Evolutionary conservation across 2,113 vertebrate genomes (phyloP), one percentile per base, ranked within the genome.

Genomic region (Irena cyanogastra): DNA sequence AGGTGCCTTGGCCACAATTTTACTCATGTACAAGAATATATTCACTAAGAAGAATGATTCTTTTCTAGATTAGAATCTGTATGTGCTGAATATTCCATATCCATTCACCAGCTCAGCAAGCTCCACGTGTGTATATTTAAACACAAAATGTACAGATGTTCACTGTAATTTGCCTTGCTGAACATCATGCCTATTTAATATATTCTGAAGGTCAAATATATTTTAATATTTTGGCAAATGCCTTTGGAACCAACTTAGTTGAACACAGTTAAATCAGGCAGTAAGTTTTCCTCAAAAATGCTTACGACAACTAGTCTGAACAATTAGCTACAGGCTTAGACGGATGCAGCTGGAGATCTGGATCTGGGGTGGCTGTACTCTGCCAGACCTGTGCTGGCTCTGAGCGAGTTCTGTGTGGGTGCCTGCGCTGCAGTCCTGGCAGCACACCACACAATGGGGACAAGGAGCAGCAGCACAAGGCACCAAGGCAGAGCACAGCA

Each of bases 191-290:
- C 72, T 87, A 84, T 78, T 92, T 89, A 87, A 93, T 94, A 56
- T 27, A 44, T 93, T 95, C 57, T 91, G 94, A 95, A 94, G 94
- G 93, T 93, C 90, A 96, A 95, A 93, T 93, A 71, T 92, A 95
- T 91, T 93, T 95, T 90, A 93, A 61, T 89, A 79, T 90, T 96
- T 93, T 88, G 81, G 90, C 71, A 94, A 84, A 87, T 61, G 69
- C 52, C 76, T 90, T 94, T 94, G 69, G 76, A 96, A 93, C 60
- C 37, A 86, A 89, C 68, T 90, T 91, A 94, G 95, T 95, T 92
- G 88, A 95, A 61, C 83, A 64, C 79, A 69, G 79, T 79, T 87
- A 93, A 92, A 93, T 10, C 50, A 61, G 77, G 83, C 76, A 89
- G 82, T 54, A 39, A 75, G 47, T 87, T 90, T 81, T 90, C 65